phyloP scores from a whole-genome alignment of 1,140 invertebrate species.

The Saccostrea glomerata region DNA sequence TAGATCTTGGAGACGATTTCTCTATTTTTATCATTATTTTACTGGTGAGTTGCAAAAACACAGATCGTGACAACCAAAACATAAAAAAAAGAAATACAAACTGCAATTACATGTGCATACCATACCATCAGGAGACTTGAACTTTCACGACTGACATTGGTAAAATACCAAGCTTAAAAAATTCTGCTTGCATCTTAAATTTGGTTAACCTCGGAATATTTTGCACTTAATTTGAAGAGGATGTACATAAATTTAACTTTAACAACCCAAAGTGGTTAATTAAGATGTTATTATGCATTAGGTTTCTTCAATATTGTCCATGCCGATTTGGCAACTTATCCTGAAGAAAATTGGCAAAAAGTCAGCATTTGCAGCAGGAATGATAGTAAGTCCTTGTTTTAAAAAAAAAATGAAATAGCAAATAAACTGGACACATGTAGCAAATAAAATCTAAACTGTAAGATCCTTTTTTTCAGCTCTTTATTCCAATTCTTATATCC shows the following conservation, averaged over 20 bases:
- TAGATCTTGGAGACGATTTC: conserved; percentile 72
- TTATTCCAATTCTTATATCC: conserved; percentile 63
- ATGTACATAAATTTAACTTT: neutral
- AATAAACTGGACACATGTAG: neutral
- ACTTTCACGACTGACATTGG: neutral
- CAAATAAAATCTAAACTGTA: neutral
- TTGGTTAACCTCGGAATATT: neutral
- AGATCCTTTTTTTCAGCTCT: conserved; percentile 58
- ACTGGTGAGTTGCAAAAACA: conserved; percentile 65
- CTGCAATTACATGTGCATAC: neutral
- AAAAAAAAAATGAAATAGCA: neutral
- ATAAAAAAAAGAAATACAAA: neutral
- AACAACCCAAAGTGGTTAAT: neutral
- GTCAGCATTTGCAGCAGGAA: conserved; percentile 72
- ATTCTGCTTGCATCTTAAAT: neutral
- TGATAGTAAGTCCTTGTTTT: conserved; percentile 68
- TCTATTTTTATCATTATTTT: conserved; percentile 70
- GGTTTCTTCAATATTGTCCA: conserved; percentile 69
- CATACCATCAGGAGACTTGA: neutral
- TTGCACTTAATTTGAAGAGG: neutral
- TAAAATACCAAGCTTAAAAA: neutral
- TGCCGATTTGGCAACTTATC: conserved; percentile 73
- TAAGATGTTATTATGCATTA: conserved; percentile 55
- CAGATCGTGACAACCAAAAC: neutral
- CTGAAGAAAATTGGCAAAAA: conserved; percentile 74